Percentiles rank a stretch among this genome's conserved stretches.
phyloP scores from a whole-genome alignment of 2,113 vertebrate genomes.

The Puffinus mauretanicus region DNA sequence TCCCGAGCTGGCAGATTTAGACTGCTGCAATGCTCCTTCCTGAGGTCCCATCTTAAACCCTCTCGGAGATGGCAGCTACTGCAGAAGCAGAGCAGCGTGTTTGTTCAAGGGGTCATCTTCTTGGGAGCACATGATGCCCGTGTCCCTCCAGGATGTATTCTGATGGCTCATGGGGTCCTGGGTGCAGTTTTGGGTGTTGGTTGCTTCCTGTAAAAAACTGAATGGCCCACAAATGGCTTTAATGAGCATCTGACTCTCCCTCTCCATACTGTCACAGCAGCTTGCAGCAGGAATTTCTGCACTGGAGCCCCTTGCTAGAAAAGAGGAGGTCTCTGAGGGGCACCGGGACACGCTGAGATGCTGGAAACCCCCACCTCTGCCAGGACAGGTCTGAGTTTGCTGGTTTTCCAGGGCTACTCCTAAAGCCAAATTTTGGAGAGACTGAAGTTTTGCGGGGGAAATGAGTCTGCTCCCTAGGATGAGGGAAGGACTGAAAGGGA shows the following conservation, averaged over 20 bases:
- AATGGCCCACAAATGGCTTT: not conserved
- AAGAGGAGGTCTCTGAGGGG: not conserved
- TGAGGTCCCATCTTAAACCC: not conserved
- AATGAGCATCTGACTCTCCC: not conserved
- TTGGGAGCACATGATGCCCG: not conserved
- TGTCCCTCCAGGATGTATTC: not conserved
- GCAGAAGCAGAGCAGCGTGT: not conserved
- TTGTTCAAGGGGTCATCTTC: not conserved
- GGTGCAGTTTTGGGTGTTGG: not conserved
- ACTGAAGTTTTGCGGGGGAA: not conserved
- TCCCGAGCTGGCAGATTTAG: not conserved
- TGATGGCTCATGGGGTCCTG: not conserved
- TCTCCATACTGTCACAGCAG: not conserved
- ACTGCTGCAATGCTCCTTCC: not conserved
- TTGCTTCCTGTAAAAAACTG: not conserved
- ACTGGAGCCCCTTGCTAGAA: not conserved
- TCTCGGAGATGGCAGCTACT: not conserved
- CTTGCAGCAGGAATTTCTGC: not conserved
- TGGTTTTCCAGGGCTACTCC: not conserved
- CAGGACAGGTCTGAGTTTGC: not conserved
- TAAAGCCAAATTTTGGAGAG: not conserved
- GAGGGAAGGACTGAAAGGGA: not conserved
- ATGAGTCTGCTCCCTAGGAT: not conserved
- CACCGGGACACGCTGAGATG: fast-evolving
- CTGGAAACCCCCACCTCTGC: not conserved